phyloP scores from a whole-genome alignment of 2,113 vertebrate species.

The Guaruba guarouba region DNA sequence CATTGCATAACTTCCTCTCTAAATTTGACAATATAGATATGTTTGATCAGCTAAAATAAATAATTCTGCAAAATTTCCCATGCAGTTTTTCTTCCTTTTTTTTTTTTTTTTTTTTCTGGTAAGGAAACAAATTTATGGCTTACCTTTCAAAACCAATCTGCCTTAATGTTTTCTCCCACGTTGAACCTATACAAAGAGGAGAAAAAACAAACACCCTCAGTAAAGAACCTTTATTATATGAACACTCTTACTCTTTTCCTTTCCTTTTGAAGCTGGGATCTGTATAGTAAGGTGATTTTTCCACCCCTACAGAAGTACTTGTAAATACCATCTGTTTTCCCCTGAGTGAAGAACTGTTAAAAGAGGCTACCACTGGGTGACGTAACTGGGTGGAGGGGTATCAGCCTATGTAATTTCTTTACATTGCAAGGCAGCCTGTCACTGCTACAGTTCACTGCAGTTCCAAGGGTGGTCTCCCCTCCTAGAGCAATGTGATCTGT shows the following conservation, averaged over 20 bases:
- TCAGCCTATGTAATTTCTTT: not conserved
- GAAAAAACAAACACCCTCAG: conserved; percentile 51
- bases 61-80: not conserved
- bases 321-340: not conserved
- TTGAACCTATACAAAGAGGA: conserved; percentile 79
- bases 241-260: not conserved
- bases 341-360: not conserved
- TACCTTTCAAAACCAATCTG: conserved; percentile 99
- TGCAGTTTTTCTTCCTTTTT: not conserved
- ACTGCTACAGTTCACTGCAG: not conserved
- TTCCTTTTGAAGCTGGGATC: not conserved
- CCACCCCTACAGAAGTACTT: not conserved
- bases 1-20: not conserved
- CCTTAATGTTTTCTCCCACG: conserved; percentile 92
- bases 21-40: not conserved
- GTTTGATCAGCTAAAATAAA: not conserved
- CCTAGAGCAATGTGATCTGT: not conserved
- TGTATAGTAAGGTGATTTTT: not conserved
- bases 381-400: not conserved
- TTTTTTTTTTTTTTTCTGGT: not conserved
- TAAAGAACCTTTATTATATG: not conserved
- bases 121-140: conserved; percentile 45
- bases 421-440: not conserved
- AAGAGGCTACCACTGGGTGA: not conserved
- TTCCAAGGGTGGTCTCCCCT: not conserved